Base-by-base conservation (phyloP, 2,113 vertebrate genomes). In the Proterorhinus semilunaris region DNA sequence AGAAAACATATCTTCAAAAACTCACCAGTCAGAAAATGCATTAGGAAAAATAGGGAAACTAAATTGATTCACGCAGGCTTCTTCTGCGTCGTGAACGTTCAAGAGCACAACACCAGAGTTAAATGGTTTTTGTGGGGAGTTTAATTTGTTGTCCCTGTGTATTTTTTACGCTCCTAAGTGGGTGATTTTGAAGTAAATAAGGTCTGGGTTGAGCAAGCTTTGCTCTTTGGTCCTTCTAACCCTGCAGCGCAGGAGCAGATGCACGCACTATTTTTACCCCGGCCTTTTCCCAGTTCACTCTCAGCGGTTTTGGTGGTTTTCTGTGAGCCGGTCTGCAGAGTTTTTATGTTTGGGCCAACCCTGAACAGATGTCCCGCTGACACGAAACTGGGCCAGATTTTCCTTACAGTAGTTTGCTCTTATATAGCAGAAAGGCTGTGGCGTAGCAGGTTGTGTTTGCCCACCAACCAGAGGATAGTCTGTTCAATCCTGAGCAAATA, bases 241-340 rank as follows among this genome's bases (percentile, higher is more conserved):
- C 65, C 49, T 71, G 54, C 53, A 68, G 61, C 70, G 62, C 46
- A 11, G 27, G 82, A 59, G 64, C 21, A 70, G 75, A 73, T 66
- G 62, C 13, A 7, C 27, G 54, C 79, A 59, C 78, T 88, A 84
- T 90, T 88, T 91, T 88, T 76, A 78, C 64, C 51, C 76, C 75
- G 66, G 73, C 79, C 62, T 83, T 83, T 84, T 78, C 85, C 69
- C 75, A 81, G 72, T 85, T 88, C 65, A 67, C 69, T 72, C 62
- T 71, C 70, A 78, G 84, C 84, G 78, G 70, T 80, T 87, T 83
- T 69, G 71, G 73, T 84, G 85, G 70, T 67, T 81, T 72, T 80
- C 68, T 72, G 76, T 73, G 71, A 76, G 72, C 62, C 69, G 62
- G 66, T 68, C 68, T 74, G 71, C 49, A 71, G 72, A 49, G 48